phyloP scores from a whole-genome alignment of 2,797 vertebrate genomes.

The Otus scops region DNA sequence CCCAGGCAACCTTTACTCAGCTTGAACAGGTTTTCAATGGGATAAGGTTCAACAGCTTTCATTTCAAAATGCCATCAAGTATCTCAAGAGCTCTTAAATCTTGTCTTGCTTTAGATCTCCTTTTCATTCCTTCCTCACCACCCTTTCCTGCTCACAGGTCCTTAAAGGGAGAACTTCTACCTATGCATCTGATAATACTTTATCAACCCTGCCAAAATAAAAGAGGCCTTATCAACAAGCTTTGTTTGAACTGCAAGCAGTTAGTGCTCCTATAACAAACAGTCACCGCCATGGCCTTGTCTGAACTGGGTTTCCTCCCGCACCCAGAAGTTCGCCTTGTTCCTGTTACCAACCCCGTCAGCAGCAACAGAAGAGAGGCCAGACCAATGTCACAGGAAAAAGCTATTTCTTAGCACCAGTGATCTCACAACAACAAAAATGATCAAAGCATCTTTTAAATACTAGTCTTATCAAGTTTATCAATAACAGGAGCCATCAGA shows the following conservation, averaged over 20 bases:
- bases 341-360: not conserved
- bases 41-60: not conserved
- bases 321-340: not conserved
- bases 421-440: not conserved
- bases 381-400: not conserved
- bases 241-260: constrained; percentile 27
- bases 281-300: not conserved
- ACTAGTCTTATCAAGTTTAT: not conserved
- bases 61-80: not conserved
- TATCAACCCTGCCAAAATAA: constrained; percentile 20
- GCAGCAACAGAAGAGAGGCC: not conserved
- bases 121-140: constrained; percentile 6
- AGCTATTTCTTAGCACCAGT: not conserved
- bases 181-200: constrained; percentile 20
- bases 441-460: not conserved
- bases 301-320: not conserved
- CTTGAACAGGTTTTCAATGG: not conserved
- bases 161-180: not conserved
- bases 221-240: constrained; percentile 33
- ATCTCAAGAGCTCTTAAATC: not conserved
- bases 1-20: not conserved
- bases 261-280: not conserved
- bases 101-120: not conserved
- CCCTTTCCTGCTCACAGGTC: not conserved
- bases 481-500: not conserved